phyloP scores from a whole-genome alignment of 2,797 vertebrate species.

The Poecilia gillii region DNA sequence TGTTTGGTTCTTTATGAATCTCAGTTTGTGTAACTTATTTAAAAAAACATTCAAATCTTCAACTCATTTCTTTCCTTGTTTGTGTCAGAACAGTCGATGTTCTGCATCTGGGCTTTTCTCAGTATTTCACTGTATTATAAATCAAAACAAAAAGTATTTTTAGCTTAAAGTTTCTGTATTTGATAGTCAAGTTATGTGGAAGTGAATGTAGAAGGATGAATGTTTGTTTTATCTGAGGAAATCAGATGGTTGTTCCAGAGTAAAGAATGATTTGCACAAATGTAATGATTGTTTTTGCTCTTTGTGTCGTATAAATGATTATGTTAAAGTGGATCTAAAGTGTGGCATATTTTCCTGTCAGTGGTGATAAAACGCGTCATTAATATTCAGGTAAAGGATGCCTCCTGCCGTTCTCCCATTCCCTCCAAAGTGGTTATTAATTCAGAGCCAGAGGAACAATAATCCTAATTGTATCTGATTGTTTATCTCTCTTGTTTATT shows the following conservation, averaged over 20 bases:
- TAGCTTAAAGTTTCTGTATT: background rate
- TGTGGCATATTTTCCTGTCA: slow-evolving; percentile 5
- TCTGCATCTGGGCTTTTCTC: background rate
- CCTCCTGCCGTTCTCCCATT: slow-evolving; percentile 11
- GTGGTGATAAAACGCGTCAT: slow-evolving; percentile 22
- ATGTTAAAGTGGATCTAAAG: background rate
- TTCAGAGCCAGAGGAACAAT: slow-evolving; percentile 52
- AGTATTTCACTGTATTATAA: background rate
- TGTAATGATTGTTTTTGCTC: background rate
- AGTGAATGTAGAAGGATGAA: too few species aligned
- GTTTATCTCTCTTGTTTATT: slow-evolving; percentile 59
- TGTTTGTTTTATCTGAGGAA: background rate
- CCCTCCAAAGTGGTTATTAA: slow-evolving; percentile 44
- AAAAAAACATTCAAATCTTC: background rate
- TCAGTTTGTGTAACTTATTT: background rate
- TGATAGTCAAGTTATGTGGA: background rate
- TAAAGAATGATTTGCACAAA: background rate
- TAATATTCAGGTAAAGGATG: slow-evolving; percentile 41
- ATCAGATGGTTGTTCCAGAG: background rate
- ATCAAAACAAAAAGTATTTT: background rate
- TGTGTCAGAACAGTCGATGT: background rate
- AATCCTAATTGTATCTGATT: slow-evolving; percentile 64
- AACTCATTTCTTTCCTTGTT: background rate
- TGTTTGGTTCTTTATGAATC: background rate
- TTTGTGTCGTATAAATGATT: background rate